Evolutionary conservation across 2,113 vertebrate species (phyloP).

Genomic region (Macaca nemestrina): DNA sequence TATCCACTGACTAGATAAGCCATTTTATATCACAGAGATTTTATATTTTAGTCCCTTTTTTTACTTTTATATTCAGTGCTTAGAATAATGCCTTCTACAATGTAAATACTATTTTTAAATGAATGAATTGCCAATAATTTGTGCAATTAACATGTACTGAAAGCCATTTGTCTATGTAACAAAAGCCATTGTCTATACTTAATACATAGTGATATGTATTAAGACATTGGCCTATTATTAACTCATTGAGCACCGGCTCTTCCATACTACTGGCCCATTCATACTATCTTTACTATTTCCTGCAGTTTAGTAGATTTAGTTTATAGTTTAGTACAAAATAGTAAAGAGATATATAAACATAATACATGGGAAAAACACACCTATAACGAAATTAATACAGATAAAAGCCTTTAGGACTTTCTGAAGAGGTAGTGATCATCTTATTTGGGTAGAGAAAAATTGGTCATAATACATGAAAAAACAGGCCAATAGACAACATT

Average conservation of each 20-base stretch:
- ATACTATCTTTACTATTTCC: too few relatives aligned
- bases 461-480: background rate
- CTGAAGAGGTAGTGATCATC: background rate
- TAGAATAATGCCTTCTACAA: background rate
- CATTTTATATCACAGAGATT: background rate
- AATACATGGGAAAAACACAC: background rate
- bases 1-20: background rate
- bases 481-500: background rate
- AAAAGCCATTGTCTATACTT: background rate
- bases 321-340: background rate
- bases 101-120: background rate
- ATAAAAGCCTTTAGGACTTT: background rate
- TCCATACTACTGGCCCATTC: background rate
- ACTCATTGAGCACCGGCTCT: background rate
- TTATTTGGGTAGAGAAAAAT: background rate
- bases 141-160: background rate
- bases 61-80: background rate
- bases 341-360: background rate
- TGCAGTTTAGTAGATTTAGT: too few relatives aligned
- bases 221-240: background rate
- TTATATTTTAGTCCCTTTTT: background rate
- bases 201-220: background rate
- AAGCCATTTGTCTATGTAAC: background rate
- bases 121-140: background rate
- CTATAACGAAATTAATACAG: background rate